Evolutionary conservation across 2,797 vertebrate species (phyloP).

Genomic region (Phrynocephalus forsythii): DNA sequence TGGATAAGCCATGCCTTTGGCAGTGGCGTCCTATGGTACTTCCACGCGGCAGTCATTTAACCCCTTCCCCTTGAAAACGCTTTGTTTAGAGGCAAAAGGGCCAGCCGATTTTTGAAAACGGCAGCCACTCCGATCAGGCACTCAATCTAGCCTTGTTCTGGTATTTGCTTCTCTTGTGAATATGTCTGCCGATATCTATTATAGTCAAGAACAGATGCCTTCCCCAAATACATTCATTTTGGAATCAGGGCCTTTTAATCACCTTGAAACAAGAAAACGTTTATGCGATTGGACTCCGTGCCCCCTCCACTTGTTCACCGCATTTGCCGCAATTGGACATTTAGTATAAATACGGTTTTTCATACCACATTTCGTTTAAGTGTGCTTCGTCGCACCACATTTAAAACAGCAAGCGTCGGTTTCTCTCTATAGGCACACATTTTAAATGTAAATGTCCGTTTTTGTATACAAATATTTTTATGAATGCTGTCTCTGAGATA

Average conservation of each 20-base stretch:
- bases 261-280: too few relatives aligned
- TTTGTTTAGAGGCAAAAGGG: neutral
- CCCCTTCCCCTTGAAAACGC: neutral
- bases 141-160: neutral
- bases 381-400: too few relatives aligned
- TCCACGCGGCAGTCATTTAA: neutral
- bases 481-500: neutral
- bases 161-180: neutral
- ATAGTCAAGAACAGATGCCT: neutral
- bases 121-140: neutral
- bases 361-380: too few relatives aligned
- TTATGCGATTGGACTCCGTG: neutral
- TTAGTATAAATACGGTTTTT: too few relatives aligned
- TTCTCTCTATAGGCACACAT: neutral
- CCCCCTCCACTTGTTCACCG: neutral
- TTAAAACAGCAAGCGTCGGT: neutral
- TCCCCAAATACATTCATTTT: neutral
- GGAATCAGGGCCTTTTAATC: neutral
- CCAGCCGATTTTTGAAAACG: neutral
- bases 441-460: neutral
- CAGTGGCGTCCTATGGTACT: conserved; percentile 11
- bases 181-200: neutral
- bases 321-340: neutral
- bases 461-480: neutral
- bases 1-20: neutral